A percentile compares a stretch with the other conserved stretches of the same genome.
phyloP scores from a whole-genome alignment of 2,113 vertebrate genomes.

The Hemibagrus wyckioides region DNA sequence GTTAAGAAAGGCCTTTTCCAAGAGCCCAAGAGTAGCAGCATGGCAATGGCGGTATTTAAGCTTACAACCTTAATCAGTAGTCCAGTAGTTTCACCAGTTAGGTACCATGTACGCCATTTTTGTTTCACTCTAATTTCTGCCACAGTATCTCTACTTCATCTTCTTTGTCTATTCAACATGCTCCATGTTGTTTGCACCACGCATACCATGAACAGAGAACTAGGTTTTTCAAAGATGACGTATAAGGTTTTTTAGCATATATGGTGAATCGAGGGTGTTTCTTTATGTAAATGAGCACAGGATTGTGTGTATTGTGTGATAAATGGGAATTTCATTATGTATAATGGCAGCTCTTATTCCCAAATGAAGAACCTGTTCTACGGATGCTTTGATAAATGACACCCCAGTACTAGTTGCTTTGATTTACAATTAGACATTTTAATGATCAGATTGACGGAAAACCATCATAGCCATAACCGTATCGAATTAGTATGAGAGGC shows the following conservation, averaged over 20 bases:
- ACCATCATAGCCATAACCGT: neutral
- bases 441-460: neutral
- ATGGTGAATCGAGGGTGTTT: accelerated
- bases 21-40: too few species aligned
- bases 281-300: neutral
- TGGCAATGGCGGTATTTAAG: too few species aligned
- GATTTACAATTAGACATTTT: neutral
- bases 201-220: neutral
- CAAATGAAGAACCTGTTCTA: neutral
- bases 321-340: neutral
- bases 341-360: neutral
- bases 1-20: too few species aligned
- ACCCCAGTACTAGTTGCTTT: neutral
- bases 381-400: neutral
- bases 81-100: too few species aligned
- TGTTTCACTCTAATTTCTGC: neutral
- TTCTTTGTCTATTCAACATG: neutral
- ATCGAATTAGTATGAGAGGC: neutral
- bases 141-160: neutral
- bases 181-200: too few species aligned
- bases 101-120: neutral
- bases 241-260: neutral
- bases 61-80: too few species aligned
- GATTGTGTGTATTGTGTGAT: neutral
- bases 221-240: neutral